These are phyloP conservation scores for Drosophila funebris DNA, from an alignment of 1,140 invertebrate genomes.

Conservation along the genomic window DNA sequence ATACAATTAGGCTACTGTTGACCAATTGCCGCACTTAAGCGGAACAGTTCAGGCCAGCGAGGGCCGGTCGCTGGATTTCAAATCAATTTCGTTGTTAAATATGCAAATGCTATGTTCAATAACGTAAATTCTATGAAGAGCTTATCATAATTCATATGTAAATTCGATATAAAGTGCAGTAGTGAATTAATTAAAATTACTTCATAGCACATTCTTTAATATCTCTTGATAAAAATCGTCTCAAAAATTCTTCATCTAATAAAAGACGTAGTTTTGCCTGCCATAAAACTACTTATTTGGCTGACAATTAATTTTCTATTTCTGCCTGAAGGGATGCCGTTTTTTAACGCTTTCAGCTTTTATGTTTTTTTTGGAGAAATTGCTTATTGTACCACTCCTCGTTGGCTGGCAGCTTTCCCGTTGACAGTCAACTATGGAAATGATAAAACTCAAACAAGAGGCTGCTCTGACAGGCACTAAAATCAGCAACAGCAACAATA, in stretches of 20 bases:
- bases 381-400: constrained; percentile 13
- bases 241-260: not conserved
- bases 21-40: constrained; percentile 59
- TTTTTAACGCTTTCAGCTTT: not conserved
- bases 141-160: too few relatives aligned
- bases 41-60: constrained; percentile 34
- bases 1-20: constrained; percentile 51
- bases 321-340: not conserved
- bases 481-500: constrained; percentile 6
- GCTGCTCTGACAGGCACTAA: constrained; percentile 27
- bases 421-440: constrained; percentile 51
- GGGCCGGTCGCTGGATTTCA: not conserved
- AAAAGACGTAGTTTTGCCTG: not conserved
- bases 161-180: too few relatives aligned
- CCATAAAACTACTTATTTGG: not conserved
- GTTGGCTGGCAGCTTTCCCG: not conserved
- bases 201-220: too few relatives aligned
- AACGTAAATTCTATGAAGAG: not conserved
- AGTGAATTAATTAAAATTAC: too few relatives aligned
- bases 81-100: constrained; percentile 1
- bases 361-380: constrained; percentile 1
- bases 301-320: constrained; percentile 5
- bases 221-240: too few relatives aligned
- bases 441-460: constrained; percentile 52
- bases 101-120: not conserved